A percentile compares a stretch with the other conserved stretches of the same genome.
Conservation (phyloP, 2,113 vertebrate genomes). For the Clinocottus analis region DNA sequence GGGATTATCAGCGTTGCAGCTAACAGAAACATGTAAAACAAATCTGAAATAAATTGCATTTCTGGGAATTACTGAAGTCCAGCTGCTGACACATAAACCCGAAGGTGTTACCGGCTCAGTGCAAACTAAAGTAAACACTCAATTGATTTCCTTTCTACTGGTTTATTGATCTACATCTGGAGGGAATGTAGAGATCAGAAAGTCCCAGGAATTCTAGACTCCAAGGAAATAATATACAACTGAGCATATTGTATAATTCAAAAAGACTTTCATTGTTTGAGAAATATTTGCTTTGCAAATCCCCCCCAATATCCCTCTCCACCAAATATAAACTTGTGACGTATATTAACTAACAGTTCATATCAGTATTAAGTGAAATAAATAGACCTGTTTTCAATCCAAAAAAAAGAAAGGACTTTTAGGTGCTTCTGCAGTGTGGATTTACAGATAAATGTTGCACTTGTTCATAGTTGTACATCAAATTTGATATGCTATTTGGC, state of each 20-base stretch:
- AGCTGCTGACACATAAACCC: background rate
- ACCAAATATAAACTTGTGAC: background rate
- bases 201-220: background rate
- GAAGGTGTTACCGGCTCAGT: constrained; percentile 6
- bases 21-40: background rate
- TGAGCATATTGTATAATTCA: background rate
- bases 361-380: background rate
- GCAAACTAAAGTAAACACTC: constrained; percentile 26
- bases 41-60: constrained; percentile 14
- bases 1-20: background rate
- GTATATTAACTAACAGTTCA: background rate
- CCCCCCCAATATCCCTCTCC: background rate
- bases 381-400: background rate
- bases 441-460: background rate
- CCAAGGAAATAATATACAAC: background rate
- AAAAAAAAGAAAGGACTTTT: background rate
- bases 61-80: background rate
- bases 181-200: constrained; percentile 11
- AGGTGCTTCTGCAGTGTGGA: background rate
- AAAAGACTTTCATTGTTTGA: constrained; percentile 9
- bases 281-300: background rate
- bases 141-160: constrained; percentile 20
- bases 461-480: background rate
- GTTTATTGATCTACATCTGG: constrained; percentile 20
- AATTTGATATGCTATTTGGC: background rate